Conservation (phyloP, 2,113 vertebrate genomes). For the Archocentrus centrarchus region DNA sequence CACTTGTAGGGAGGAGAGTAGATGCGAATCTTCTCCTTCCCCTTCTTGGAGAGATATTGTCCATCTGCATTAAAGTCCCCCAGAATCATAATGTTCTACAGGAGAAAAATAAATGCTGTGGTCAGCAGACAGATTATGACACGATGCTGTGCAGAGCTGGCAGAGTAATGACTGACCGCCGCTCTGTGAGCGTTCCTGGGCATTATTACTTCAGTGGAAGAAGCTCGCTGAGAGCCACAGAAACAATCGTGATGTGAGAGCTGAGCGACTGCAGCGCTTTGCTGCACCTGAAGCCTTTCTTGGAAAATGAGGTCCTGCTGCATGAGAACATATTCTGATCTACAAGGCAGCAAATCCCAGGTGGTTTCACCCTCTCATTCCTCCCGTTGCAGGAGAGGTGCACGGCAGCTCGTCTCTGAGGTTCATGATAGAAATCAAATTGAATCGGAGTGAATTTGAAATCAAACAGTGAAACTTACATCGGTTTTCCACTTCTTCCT, state of each 20-base stretch:
- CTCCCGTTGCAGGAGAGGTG: no score
- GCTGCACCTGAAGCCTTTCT: background rate
- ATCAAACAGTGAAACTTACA: constrained; percentile 52
- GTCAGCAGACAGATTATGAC: accelerated
- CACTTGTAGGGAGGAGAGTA: constrained; percentile 69
- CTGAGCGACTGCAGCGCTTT: background rate
- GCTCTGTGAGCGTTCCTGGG: background rate
- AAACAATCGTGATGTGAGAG: background rate
- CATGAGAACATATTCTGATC: background rate
- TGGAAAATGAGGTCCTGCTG: background rate
- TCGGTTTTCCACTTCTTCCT: constrained; percentile 65
- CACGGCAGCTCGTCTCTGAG: no score
- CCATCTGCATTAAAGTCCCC: constrained; percentile 83
- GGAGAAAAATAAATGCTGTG: background rate
- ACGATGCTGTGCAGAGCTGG: background rate
- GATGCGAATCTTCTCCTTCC: constrained; percentile 68
- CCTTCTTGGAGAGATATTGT: constrained; percentile 69
- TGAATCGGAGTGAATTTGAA: background rate
- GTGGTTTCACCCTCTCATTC: background rate
- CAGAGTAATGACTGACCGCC: no score
- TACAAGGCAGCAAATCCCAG: background rate
- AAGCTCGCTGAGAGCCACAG: background rate
- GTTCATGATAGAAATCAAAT: background rate
- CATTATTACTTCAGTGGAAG: background rate
- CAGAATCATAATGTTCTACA: constrained; percentile 80